Evolutionary conservation across 2,113 vertebrate species (phyloP), one percentile per base, ranked within the genome.

Genomic region (Scopus umbretta): DNA sequence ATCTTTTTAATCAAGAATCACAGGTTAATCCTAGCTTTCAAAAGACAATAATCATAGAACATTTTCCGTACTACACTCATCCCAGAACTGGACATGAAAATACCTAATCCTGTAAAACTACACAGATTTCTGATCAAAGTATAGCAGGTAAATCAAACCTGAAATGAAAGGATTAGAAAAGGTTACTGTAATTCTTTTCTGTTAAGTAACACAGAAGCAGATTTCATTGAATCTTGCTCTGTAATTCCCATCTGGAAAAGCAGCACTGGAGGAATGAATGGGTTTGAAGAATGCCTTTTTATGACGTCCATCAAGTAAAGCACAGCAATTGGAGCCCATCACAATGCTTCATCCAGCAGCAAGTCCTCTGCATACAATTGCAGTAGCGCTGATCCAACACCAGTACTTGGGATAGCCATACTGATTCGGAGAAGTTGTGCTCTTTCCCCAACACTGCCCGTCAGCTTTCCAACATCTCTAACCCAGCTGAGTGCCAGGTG

Each of bases 71-170:
- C 98, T 97, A 94, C 98, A 98, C 98, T 99, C 98, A 98, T 98
- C 98, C 94, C 98, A 98, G 97, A 98, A 97, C 96, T 97, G 98
- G 98, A 98, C 97, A 90, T 63, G 78, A 85, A 97, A 97, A 98
- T 96, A 97, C 96, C 97, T 98, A 99, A 99, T 99, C 99, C 98
- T 97, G 98, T 98, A 98, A 98, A 98, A 97, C 97, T 95, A 98
- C 91, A 96, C 97, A 98, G 98, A 98, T 98, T 99, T 98, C 83
- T 97, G 97, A 98, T 98, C 94, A 95, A 97, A 97, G 88, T 76
- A 96, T 92, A 98, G 98, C 98, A 99, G 99, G 99, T 99, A 99
- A 98, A 99, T 98, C 76, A 98, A 98, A 98, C 97, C 98, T 97
- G 95, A 99, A 98, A 97, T 98, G 98, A 97, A 96, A 95, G 98